These are phyloP conservation scores for Sander vitreus DNA, from an alignment of 2,113 vertebrate species.

Conservation along the genomic window DNA sequence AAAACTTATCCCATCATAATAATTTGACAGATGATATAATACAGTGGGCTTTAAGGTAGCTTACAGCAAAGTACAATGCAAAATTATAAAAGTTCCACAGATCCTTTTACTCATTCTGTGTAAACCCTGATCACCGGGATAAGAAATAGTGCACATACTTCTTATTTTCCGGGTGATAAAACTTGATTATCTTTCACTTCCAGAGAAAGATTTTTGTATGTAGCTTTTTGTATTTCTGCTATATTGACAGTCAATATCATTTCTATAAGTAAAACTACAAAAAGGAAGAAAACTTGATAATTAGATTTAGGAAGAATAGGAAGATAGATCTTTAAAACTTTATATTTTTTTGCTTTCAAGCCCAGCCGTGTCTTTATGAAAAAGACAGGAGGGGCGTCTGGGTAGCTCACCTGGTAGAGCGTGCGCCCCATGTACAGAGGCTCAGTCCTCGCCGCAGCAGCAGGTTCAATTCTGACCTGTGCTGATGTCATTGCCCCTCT, in stretches of 20 bases:
- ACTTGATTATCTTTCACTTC: slow-evolving; percentile 64
- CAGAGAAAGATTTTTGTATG: slow-evolving; percentile 25
- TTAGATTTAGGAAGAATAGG: slow-evolving; percentile 7
- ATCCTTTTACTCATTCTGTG: slow-evolving; percentile 36
- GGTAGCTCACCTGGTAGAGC: too few species aligned
- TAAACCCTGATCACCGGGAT: slow-evolving; percentile 40
- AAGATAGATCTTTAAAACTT: not conserved
- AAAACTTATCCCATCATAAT: slow-evolving; percentile 15
- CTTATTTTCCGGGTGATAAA: slow-evolving; percentile 50
- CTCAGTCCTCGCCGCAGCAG: too few species aligned
- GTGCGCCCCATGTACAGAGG: too few species aligned
- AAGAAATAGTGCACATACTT: slow-evolving; percentile 27
- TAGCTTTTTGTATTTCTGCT: slow-evolving; percentile 23
- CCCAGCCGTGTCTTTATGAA: not conserved
- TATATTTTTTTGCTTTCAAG: slow-evolving; percentile 12
- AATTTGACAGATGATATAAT: slow-evolving; percentile 12
- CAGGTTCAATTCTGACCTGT: too few species aligned
- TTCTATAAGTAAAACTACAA: slow-evolving; percentile 20
- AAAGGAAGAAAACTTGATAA: slow-evolving; percentile 28
- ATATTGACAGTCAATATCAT: slow-evolving; percentile 48
- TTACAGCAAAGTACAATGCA: slow-evolving; percentile 26
- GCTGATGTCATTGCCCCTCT: too few species aligned
- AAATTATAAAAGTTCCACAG: slow-evolving; percentile 31
- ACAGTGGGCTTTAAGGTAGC: slow-evolving; percentile 33
- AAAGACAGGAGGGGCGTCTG: not conserved